phyloP scores from a whole-genome alignment of 2,113 vertebrate genomes.

The Ivindomyrus marchei region DNA sequence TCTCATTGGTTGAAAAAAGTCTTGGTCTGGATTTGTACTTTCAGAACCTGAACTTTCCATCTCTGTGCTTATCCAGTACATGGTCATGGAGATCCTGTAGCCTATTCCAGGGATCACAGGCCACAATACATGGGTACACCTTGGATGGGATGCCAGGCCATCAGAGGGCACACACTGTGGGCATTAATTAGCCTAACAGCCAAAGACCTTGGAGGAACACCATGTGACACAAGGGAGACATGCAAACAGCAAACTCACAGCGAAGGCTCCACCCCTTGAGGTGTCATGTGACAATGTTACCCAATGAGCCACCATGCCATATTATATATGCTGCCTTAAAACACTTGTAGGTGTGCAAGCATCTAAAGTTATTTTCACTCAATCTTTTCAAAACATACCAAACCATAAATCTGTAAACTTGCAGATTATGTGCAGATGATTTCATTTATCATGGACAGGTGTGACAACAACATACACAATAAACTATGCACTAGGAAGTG shows the following conservation, averaged over 20 bases:
- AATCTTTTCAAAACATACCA: not conserved
- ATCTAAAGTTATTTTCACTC: not conserved
- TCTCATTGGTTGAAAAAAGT: not conserved
- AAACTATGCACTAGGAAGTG: not conserved
- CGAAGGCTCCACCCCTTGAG: not conserved
- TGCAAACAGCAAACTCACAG: not conserved
- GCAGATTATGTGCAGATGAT: not conserved
- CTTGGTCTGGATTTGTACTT: not conserved
- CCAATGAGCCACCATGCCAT: not conserved
- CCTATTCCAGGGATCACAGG: not conserved
- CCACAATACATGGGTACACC: not conserved
- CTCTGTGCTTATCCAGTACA: not conserved
- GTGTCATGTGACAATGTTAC: not conserved
- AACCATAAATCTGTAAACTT: not conserved
- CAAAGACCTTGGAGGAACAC: not conserved
- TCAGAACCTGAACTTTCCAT: no score
- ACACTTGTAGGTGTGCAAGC: not conserved
- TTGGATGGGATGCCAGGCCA: not conserved
- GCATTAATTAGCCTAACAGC: not conserved
- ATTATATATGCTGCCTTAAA: not conserved
- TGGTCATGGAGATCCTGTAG: not conserved
- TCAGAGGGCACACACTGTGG: not conserved
- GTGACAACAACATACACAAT: not conserved
- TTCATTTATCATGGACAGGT: not conserved
- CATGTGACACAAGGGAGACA: not conserved